Conservation (phyloP, 2,797 vertebrate species). For the Loriculus beryllinus region DNA sequence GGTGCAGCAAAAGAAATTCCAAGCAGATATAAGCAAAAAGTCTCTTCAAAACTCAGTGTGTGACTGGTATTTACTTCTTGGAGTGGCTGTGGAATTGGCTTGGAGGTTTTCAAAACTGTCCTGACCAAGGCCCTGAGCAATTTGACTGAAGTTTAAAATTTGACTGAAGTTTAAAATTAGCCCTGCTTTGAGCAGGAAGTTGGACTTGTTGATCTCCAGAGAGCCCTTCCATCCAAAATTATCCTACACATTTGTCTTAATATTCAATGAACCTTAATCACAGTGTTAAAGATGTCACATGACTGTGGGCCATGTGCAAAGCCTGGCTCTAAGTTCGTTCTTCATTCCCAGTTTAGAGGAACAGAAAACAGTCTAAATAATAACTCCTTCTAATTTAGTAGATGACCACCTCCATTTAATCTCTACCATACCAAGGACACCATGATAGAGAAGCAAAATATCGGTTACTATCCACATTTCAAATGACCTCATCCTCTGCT, state of each 20-base stretch:
- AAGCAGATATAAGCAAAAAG: not conserved
- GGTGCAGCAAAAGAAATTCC: not conserved
- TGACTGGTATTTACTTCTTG: not conserved
- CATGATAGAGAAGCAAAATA: not conserved
- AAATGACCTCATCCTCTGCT: not conserved
- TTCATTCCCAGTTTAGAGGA: not conserved
- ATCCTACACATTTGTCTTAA: not conserved
- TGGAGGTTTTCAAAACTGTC: not conserved
- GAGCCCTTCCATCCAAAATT: not conserved
- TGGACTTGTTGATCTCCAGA: not conserved
- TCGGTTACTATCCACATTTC: not conserved
- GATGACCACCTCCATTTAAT: not conserved
- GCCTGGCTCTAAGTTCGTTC: not conserved
- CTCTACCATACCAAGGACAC: not conserved
- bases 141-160: not conserved
- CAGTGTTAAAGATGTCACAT: not conserved
- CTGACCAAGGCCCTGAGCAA: not conserved
- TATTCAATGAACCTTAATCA: not conserved
- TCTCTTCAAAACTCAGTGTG: not conserved
- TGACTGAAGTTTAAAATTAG: not conserved
- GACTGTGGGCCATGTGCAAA: fast-evolving
- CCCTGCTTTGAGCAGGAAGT: not conserved
- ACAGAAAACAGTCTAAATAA: not conserved
- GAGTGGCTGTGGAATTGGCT: not conserved
- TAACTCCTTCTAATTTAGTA: not conserved